Percentiles rank a stretch among this genome's conserved stretches.
These are phyloP conservation scores for Rhinoderma darwinii DNA, from an alignment of 2,113 vertebrate genomes.

Conservation along the genomic window DNA sequence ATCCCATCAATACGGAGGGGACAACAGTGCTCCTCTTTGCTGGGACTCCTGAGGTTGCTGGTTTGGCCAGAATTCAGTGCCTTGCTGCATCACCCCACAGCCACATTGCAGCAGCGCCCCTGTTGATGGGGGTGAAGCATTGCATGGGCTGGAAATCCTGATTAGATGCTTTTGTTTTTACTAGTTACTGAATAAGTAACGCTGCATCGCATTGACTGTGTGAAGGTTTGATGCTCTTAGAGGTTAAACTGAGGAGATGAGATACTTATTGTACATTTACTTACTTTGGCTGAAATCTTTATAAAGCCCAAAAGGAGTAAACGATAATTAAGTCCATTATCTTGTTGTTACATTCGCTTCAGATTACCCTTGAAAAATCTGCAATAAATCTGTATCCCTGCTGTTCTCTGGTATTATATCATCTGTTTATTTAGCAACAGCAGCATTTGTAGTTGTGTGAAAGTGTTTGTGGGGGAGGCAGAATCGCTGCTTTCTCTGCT, in stretches of 20 bases:
- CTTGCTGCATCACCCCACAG: too few relatives aligned
- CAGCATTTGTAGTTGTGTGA: background rate
- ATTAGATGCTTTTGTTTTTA: background rate
- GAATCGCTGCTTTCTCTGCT: background rate
- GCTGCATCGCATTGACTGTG: background rate
- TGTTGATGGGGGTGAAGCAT: too few relatives aligned
- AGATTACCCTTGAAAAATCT: background rate
- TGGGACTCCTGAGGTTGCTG: too few relatives aligned
- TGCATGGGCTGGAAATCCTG: too few relatives aligned
- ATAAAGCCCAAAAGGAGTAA: background rate
- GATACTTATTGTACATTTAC: background rate
- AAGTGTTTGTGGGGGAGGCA: constrained; percentile 10
- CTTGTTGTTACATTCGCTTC: background rate
- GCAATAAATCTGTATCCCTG: background rate
- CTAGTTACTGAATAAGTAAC: background rate
- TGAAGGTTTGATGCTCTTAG: background rate
- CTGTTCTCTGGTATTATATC: background rate
- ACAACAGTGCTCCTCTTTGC: too few relatives aligned
- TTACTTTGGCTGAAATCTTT: background rate
- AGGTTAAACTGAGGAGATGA: background rate
- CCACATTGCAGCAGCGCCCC: too few relatives aligned
- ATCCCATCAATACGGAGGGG: too few relatives aligned
- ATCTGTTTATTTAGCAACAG: background rate
- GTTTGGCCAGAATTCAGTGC: too few relatives aligned
- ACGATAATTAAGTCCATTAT: constrained; percentile 9